Base-by-base conservation (phyloP, 2,888 invertebrate species). In the Lumbricus terrestris region DNA sequence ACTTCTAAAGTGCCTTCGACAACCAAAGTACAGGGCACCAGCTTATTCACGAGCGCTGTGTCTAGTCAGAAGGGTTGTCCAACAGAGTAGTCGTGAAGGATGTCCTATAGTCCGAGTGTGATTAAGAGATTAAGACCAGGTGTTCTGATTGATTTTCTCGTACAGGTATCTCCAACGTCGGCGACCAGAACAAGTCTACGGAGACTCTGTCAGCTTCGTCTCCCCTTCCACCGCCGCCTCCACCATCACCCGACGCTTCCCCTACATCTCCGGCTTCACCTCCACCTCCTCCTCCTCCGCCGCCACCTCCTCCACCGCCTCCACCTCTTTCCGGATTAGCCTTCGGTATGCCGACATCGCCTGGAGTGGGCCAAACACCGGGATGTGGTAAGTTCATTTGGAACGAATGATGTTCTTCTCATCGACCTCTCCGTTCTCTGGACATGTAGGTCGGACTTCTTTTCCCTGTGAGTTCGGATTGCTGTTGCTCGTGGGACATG, bases 341-440 rank as follows among this genome's bases (percentile, higher is more conserved):
- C 94, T 94, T 23, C 93, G 93, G 42, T 95, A 96, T n/a, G 96
- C 97, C 94, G 8, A 93, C 94, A 2, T 93, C 94, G 23, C 94
- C 95, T 34, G 85, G 85, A 85, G n/a, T 18, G 85, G 18, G 6
- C 35, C 85, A 35, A 23, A 18, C 85, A 23, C 35, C 35, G 6
- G 85, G 85, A 35, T 23, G 18, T 23, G 85, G 85, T 85, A 85
- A 85, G 85, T n/a, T 29, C 23, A 54, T 5, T 29, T 54, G 54
- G 4, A 54, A 29, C 29, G 4, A 42, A 42, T 42, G n/a, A 40
- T 40, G 6, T 15, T 11, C 40, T 40, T 40, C 15, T 40, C 40
- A 6, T 6, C 6, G 8, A 15, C 40, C 6, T 40, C 15, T 11
- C 8, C 15, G 15, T n/a, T n/a, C n/a, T n/a, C n/a, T n/a, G n/a